Evolutionary conservation across 2,888 invertebrate genomes (phyloP).

Genomic region (Syrphus vitripennis): DNA sequence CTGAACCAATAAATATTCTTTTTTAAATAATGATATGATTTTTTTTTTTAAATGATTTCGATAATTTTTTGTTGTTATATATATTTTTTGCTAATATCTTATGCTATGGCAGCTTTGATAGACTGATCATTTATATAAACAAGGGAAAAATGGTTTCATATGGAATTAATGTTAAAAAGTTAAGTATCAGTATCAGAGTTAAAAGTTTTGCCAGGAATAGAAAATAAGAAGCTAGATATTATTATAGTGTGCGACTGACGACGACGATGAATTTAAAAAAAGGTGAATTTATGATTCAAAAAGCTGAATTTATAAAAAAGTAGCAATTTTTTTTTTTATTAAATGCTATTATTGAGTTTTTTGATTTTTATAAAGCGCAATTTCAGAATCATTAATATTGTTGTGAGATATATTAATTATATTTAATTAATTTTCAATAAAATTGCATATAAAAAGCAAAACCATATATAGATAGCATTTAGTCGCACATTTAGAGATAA

Average conservation of each 20-base stretch:
- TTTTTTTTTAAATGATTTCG: conserved; percentile 31
- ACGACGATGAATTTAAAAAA: conserved; percentile 68
- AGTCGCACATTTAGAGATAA: conserved; percentile 51
- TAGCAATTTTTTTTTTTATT: no score
- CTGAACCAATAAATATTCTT: conserved; percentile 61
- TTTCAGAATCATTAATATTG: conserved; percentile 17
- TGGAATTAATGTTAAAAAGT: background rate
- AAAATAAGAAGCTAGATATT: conserved; percentile 28
- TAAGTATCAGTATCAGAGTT: background rate
- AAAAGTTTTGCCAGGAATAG: background rate
- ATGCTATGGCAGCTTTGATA: conserved; percentile 68
- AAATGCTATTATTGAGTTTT: background rate
- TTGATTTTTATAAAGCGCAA: conserved; percentile 9
- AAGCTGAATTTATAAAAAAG: conserved; percentile 34
- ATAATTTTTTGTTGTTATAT: background rate
- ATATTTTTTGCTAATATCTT: conserved; percentile 42
- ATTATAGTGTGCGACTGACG: conserved; percentile 62
- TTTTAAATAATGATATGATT: conserved; percentile 57
- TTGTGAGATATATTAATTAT: background rate
- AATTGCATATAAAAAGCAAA: conserved; percentile 52
- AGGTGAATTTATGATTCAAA: no score
- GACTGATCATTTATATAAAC: conserved; percentile 36
- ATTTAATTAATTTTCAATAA: background rate
- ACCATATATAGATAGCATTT: conserved; percentile 33
- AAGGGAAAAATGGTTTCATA: background rate